phyloP scores from a whole-genome alignment of 1,140 invertebrate genomes.

The Macrostomum lignano region DNA sequence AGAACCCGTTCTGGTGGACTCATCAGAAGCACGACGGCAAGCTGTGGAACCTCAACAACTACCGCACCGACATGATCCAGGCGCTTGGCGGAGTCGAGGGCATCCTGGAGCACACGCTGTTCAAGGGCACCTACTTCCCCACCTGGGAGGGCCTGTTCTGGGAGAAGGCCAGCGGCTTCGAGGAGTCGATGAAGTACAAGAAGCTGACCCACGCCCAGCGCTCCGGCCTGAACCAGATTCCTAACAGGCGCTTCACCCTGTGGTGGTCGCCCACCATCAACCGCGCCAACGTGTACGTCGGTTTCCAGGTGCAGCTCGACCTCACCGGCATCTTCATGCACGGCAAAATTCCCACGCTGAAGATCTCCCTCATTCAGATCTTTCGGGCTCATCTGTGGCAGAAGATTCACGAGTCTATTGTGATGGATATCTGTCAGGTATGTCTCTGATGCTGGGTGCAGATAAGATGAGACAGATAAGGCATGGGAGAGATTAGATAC shows the following conservation, averaged over 20 bases:
- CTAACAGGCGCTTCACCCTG: slow-evolving; percentile 87
- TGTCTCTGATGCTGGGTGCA: too few relatives aligned
- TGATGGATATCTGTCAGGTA: slow-evolving; percentile 99
- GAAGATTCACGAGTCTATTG: slow-evolving; percentile 95
- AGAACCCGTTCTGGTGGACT: slow-evolving; percentile 65
- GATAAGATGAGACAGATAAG: too few relatives aligned
- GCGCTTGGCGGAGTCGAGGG: slow-evolving; percentile 96
- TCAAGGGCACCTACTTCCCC: slow-evolving; percentile 97
- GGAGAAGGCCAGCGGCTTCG: slow-evolving; percentile 96
- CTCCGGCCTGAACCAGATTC: slow-evolving; percentile 97
- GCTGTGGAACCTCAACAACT: slow-evolving; percentile 97
- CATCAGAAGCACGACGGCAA: slow-evolving; percentile 61
- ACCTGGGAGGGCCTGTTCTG: slow-evolving; percentile 99
- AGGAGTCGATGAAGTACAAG: slow-evolving; percentile 99
- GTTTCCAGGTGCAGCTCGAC: slow-evolving; percentile 92
- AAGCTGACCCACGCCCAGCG: slow-evolving; percentile 95
- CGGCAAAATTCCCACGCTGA: slow-evolving; percentile 93
- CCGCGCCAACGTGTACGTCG: slow-evolving; percentile 92
- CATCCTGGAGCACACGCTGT: slow-evolving; percentile 88
- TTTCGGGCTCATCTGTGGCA: slow-evolving; percentile 99
- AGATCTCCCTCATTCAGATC: slow-evolving; percentile 95
- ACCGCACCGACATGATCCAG: slow-evolving; percentile 97
- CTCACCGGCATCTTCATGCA: slow-evolving; percentile 99
- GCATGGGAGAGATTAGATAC: too few relatives aligned
- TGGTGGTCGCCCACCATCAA: slow-evolving; percentile 99